These are phyloP conservation scores for Upupa epops DNA, from an alignment of 2,113 vertebrate species.

Conservation along the genomic window DNA sequence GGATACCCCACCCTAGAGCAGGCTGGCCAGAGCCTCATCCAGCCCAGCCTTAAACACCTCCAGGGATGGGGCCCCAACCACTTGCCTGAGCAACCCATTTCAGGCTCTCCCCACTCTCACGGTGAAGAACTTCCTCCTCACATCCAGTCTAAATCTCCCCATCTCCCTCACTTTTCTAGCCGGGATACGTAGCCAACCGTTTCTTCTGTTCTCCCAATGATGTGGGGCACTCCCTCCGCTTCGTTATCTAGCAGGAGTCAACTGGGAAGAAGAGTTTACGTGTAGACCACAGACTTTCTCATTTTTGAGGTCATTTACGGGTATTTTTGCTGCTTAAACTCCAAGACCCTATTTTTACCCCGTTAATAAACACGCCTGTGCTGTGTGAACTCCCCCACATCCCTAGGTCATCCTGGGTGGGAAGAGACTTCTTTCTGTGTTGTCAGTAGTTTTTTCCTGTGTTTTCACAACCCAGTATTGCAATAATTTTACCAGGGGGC, in stretches of 20 bases:
- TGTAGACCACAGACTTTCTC: background rate
- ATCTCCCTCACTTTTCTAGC: background rate
- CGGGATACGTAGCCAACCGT: background rate
- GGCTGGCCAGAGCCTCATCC: too few species aligned
- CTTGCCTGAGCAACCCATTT: too few species aligned
- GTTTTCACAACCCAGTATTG: conserved; percentile 34
- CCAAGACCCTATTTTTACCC: background rate
- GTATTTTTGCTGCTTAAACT: background rate
- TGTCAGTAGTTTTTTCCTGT: conserved; percentile 18
- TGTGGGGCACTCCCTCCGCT: background rate
- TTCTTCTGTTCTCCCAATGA: background rate
- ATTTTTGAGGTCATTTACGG: background rate
- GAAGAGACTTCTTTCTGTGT: conserved; percentile 8
- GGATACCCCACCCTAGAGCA: too few species aligned
- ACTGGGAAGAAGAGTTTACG: background rate
- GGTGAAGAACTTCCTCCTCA: too few species aligned
- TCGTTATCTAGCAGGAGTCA: conserved; percentile 31
- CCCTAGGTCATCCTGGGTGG: background rate
- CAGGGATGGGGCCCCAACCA: too few species aligned
- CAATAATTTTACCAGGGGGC: conserved; percentile 16
- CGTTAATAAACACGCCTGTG: conserved; percentile 12
- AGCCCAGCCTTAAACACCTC: too few species aligned
- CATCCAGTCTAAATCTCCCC: too few species aligned
- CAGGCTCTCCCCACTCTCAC: too few species aligned
- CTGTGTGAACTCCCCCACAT: background rate